These are phyloP conservation scores for Tenthredo notha DNA, from an alignment of 2,888 invertebrate genomes.

Conservation along the genomic window DNA sequence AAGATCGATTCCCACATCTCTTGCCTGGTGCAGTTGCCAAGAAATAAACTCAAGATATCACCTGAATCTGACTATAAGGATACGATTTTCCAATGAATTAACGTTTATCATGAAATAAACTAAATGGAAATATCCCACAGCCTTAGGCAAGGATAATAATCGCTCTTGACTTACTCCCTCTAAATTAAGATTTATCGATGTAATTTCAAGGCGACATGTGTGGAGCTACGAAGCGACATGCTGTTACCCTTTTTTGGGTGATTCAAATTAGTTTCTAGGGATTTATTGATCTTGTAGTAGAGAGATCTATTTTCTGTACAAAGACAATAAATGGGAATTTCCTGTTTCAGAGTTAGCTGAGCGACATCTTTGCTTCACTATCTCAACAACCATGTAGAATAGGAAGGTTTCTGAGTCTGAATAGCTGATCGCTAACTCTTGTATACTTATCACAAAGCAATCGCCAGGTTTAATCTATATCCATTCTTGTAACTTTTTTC, in stretches of 20 bases:
- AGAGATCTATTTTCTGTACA: conserved; percentile 23
- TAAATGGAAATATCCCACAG: background rate
- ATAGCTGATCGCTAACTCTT: background rate
- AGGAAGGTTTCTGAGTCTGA: background rate
- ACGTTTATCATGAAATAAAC: background rate
- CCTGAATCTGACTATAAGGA: background rate
- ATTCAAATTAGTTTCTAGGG: background rate
- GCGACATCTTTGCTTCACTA: background rate
- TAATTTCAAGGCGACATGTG: conserved; percentile 2
- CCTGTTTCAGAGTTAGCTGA: background rate
- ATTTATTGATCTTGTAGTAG: conserved; percentile 32
- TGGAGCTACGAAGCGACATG: conserved; percentile 21
- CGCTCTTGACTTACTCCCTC: background rate
- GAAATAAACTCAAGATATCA: background rate
- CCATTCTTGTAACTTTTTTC: background rate
- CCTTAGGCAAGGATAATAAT: background rate
- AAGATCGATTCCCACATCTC: conserved; percentile 29
- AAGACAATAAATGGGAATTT: conserved; percentile 24
- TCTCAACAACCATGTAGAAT: background rate
- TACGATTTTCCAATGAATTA: background rate
- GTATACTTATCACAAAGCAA: conserved; percentile 13
- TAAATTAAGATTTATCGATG: background rate
- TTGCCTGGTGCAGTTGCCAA: background rate
- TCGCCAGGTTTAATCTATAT: background rate
- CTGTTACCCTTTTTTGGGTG: background rate